Evolutionary conservation across 2,113 vertebrate species (phyloP).

Genomic region (Rana temporaria): DNA sequence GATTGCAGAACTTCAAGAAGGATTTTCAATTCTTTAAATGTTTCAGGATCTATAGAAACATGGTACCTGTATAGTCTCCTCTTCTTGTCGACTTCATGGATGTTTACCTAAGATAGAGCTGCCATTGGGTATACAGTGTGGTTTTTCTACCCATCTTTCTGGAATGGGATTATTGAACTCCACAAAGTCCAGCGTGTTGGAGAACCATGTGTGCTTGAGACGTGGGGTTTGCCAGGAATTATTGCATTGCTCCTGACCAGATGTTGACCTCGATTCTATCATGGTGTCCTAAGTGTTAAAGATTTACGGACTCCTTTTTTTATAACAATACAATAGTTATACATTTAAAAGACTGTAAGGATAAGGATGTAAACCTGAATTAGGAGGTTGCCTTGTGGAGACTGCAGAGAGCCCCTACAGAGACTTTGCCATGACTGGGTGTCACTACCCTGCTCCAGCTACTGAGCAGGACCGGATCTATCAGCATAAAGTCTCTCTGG

Average conservation of each 20-base stretch:
- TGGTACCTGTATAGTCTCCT: neutral
- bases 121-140: conserved; percentile 9
- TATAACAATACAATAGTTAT: neutral
- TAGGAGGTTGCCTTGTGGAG: conserved; percentile 30
- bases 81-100: neutral
- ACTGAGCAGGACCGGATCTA: conserved; percentile 83
- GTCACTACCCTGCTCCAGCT: conserved; percentile 80
- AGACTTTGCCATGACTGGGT: conserved; percentile 71
- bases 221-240: neutral
- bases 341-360: neutral
- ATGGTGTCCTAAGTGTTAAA: conserved; percentile 49
- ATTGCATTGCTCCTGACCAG: conserved; percentile 4
- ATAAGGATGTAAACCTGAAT: conserved; percentile 43
- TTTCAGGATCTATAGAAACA: neutral
- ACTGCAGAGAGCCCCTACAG: neutral
- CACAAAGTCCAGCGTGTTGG: conserved; percentile 13
- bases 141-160: conserved; percentile 9
- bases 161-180: conserved; percentile 46
- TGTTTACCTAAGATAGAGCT: neutral
- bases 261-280: conserved; percentile 25
- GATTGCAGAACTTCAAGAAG: neutral
- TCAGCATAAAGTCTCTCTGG: conserved; percentile 92
- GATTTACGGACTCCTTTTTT: neutral
- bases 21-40: neutral
- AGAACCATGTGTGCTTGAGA: conserved; percentile 9